These are phyloP conservation scores for Macrochelys suwanniensis DNA, from an alignment of 2,797 vertebrate species.

Conservation along the genomic window DNA sequence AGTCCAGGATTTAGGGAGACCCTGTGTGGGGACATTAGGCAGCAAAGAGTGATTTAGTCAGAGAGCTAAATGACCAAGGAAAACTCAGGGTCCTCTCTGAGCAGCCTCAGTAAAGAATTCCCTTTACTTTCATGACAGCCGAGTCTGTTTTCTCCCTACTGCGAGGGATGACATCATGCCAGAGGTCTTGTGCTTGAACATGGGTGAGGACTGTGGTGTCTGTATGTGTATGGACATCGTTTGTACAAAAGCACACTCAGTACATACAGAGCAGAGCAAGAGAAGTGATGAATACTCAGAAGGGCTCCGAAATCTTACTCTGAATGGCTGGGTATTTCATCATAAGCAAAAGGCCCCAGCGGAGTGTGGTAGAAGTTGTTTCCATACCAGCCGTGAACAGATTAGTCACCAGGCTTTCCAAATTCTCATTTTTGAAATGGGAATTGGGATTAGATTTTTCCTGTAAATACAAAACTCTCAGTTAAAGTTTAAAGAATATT, in stretches of 20 bases:
- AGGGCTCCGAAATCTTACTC: slow-evolving; percentile 24
- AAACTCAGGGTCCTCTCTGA: not conserved
- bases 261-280: not conserved
- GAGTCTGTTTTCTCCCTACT: not conserved
- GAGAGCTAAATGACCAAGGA: not conserved
- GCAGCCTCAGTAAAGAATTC: not conserved
- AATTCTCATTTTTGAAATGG: slow-evolving; percentile 60
- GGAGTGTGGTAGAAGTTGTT: slow-evolving; percentile 61
- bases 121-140: not conserved
- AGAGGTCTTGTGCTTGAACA: not conserved
- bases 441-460: slow-evolving; percentile 38
- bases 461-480: slow-evolving; percentile 27
- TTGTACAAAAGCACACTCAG: not conserved
- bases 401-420: slow-evolving; percentile 41
- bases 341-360: slow-evolving; percentile 72
- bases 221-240: not conserved
- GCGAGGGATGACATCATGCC: not conserved
- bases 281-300: not conserved
- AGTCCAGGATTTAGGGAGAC: not conserved
- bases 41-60: not conserved
- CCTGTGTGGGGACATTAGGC: not conserved
- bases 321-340: slow-evolving; percentile 67
- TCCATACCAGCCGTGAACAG: slow-evolving; percentile 74
- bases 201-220: not conserved
- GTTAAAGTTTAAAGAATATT: not conserved